Evolutionary conservation across 2,888 invertebrate genomes (phyloP).

Genomic region (Cremastinae sp.): DNA sequence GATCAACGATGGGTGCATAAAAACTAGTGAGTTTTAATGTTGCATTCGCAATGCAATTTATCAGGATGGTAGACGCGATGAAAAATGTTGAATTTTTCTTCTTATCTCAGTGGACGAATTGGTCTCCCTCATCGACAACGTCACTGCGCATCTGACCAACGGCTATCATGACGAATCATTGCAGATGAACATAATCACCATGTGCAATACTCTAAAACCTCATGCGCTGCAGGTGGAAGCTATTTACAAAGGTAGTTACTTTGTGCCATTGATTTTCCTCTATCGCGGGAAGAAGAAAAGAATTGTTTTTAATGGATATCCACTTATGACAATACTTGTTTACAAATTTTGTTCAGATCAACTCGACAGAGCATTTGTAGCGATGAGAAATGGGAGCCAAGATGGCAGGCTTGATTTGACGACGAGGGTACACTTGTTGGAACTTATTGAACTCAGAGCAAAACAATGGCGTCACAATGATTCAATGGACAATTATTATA

Average conservation of each 20-base stretch:
- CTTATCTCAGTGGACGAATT: constrained; percentile 85
- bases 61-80: no score
- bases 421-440: constrained; percentile 93
- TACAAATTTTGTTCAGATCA: constrained; percentile 82
- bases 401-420: constrained; percentile 92
- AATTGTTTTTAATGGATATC: neutral
- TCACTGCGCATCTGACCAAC: constrained; percentile 88
- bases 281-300: neutral
- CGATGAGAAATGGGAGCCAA: constrained; percentile 94
- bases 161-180: constrained; percentile 87
- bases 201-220: constrained; percentile 91
- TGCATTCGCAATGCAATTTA: no score
- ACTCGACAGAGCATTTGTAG: constrained; percentile 90
- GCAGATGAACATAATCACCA: constrained; percentile 88
- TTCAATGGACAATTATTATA: constrained; percentile 92
- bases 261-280: no score
- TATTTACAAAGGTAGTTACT: constrained; percentile 86
- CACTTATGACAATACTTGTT: constrained; percentile 12
- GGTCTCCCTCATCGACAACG: constrained; percentile 90
- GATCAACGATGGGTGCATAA: constrained; percentile 78
- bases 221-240: constrained; percentile 89
- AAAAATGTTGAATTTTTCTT: no score
- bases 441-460: constrained; percentile 95
- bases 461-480: constrained; percentile 94
- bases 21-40: constrained; percentile 74